Evolutionary conservation across 2,888 invertebrate species (phyloP).

Genomic region (Synergus laeviventris): DNA sequence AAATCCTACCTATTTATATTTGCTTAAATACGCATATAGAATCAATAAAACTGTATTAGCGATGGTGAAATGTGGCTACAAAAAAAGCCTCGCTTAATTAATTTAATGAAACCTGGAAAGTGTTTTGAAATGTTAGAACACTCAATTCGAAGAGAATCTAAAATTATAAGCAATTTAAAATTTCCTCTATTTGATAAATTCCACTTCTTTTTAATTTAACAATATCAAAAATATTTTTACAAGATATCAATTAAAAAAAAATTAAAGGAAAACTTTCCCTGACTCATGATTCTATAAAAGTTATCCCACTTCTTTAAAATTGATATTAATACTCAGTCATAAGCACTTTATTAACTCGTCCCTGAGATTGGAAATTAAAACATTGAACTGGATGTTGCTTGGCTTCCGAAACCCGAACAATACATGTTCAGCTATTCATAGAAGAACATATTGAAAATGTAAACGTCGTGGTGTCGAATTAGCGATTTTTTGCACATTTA

Average conservation of each 20-base stretch:
- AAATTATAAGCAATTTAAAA: background rate
- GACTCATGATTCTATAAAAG: background rate
- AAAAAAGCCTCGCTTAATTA: background rate
- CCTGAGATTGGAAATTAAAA: conserved; percentile 38
- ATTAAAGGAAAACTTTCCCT: too few species aligned
- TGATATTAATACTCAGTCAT: background rate
- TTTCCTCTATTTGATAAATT: background rate
- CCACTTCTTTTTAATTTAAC: background rate
- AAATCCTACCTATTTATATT: conserved; percentile 2
- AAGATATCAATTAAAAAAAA: too few species aligned
- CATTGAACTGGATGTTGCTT: conserved; percentile 48
- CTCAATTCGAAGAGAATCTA: background rate
- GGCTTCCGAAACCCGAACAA: conserved; percentile 61
- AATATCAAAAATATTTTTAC: background rate
- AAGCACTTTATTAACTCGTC: conserved; percentile 24
- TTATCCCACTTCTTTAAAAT: background rate
- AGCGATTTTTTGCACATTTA: background rate
- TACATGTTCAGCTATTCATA: conserved; percentile 18
- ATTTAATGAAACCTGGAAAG: background rate
- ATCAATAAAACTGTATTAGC: conserved; percentile 16
- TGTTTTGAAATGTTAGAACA: background rate
- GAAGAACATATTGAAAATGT: conserved; percentile 23
- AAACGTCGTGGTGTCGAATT: background rate
- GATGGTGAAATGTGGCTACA: too few species aligned
- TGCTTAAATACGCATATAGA: conserved; percentile 9